Conservation (phyloP, 1,140 invertebrate genomes). For the Tenebrio molitor region DNA sequence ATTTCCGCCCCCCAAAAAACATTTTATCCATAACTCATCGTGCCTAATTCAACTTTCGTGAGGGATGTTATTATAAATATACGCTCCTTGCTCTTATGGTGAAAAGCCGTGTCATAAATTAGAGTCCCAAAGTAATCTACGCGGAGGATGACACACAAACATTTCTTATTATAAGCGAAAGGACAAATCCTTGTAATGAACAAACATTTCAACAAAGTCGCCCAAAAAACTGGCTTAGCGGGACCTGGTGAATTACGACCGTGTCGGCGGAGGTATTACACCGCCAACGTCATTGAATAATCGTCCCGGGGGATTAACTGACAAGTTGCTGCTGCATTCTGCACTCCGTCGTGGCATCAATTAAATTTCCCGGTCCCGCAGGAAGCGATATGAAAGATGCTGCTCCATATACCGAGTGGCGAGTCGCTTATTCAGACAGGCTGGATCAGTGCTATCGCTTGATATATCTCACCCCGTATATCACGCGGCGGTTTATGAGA, state of each 20-base stretch:
- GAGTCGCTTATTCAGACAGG: neutral
- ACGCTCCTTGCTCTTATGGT: constrained; percentile 17
- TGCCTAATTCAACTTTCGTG: constrained; percentile 16
- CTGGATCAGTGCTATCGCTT: constrained; percentile 38
- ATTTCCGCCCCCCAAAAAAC: constrained; percentile 6
- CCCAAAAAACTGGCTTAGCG: constrained; percentile 29
- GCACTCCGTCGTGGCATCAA: constrained; percentile 27
- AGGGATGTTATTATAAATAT: constrained; percentile 36
- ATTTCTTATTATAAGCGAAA: constrained; percentile 47
- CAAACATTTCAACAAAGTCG: constrained; percentile 50
- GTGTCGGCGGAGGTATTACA: constrained; percentile 24
- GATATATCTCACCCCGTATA: constrained; percentile 56
- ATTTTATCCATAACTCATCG: constrained; percentile 16
- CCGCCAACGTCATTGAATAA: constrained; percentile 38
- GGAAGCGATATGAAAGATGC: constrained; percentile 23
- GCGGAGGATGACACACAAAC: constrained; percentile 42
- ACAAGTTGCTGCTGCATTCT: constrained; percentile 41
- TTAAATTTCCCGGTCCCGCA: constrained; percentile 12
- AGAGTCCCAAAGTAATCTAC: constrained; percentile 43
- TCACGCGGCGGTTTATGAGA: constrained; percentile 60
- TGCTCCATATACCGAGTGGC: neutral
- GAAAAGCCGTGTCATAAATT: constrained; percentile 44
- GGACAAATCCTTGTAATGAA: constrained; percentile 51
- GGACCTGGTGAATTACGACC: constrained; percentile 32
- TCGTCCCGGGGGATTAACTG: constrained; percentile 27